A percentile compares a stretch with the other conserved stretches of the same genome.
phyloP scores from a whole-genome alignment of 2,113 vertebrate genomes.

The Actenoides lindsayi region DNA sequence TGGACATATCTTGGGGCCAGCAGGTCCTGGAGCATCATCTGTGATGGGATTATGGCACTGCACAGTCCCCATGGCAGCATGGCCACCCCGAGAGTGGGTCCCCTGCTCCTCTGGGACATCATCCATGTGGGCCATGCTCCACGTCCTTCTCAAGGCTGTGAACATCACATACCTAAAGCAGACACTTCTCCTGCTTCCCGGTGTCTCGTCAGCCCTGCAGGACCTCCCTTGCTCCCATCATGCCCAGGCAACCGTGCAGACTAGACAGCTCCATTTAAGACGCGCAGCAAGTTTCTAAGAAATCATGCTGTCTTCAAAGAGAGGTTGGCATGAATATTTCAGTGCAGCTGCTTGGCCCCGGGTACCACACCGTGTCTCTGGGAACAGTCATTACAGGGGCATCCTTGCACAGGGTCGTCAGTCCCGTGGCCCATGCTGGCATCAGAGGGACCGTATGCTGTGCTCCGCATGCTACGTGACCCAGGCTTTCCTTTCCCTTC shows the following conservation, averaged over 20 bases:
- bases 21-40: not conserved
- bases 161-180: accelerated
- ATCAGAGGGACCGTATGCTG: accelerated
- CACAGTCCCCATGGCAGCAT: accelerated
- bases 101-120: not conserved
- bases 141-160: not conserved
- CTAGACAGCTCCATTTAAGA: slow-evolving; percentile 36
- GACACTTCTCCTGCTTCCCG: not conserved
- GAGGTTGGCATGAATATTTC: slow-evolving; percentile 19
- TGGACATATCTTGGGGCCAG: accelerated
- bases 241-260: not conserved
- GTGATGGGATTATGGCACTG: accelerated
- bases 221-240: not conserved
- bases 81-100: accelerated
- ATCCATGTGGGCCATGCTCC: not conserved
- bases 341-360: not conserved
- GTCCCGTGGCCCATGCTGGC: accelerated
- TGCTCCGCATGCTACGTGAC: accelerated
- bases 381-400: not conserved
- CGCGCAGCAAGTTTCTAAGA: slow-evolving; percentile 1
- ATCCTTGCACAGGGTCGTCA: accelerated
- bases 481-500: not conserved
- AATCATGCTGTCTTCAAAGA: slow-evolving; percentile 20
- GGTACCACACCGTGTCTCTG: accelerated
- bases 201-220: not conserved